Conservation (phyloP, 1,140 invertebrate genomes). For the Apis cerana region DNA sequence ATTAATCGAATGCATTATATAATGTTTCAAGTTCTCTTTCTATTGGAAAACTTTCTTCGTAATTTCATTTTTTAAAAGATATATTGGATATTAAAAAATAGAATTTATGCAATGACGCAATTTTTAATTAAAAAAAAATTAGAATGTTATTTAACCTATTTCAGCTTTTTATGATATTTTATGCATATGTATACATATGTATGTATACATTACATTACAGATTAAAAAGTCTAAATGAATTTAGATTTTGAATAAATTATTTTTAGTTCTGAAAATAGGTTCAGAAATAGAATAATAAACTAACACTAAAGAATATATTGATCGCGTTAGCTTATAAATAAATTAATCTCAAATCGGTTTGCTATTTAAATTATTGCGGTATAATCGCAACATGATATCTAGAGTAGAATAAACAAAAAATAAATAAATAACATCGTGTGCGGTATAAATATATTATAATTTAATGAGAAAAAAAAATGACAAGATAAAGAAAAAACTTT, state of each 20-base stretch:
- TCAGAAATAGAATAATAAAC: neutral
- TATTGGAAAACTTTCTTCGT: neutral
- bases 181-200: too few relatives aligned
- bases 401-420: slow-evolving; percentile 44
- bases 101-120: neutral
- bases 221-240: slow-evolving; percentile 1
- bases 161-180: neutral
- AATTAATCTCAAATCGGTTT: slow-evolving; percentile 31
- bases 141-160: neutral
- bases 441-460: slow-evolving; percentile 45
- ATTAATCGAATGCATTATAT: slow-evolving; percentile 10
- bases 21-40: neutral
- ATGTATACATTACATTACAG: neutral
- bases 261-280: neutral
- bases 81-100: neutral
- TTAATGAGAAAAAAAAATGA: slow-evolving; percentile 24
- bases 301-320: neutral
- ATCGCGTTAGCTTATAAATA: slow-evolving; percentile 29
- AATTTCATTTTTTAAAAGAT: neutral
- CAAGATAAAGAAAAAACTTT: slow-evolving; percentile 31
- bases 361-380: slow-evolving; percentile 26
- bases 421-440: slow-evolving; percentile 26
- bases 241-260: neutral
- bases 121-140: neutral
- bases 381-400: slow-evolving; percentile 54